These are phyloP conservation scores for Theropithecus gelada DNA, from an alignment of 2,113 vertebrate species.

Conservation along the genomic window DNA sequence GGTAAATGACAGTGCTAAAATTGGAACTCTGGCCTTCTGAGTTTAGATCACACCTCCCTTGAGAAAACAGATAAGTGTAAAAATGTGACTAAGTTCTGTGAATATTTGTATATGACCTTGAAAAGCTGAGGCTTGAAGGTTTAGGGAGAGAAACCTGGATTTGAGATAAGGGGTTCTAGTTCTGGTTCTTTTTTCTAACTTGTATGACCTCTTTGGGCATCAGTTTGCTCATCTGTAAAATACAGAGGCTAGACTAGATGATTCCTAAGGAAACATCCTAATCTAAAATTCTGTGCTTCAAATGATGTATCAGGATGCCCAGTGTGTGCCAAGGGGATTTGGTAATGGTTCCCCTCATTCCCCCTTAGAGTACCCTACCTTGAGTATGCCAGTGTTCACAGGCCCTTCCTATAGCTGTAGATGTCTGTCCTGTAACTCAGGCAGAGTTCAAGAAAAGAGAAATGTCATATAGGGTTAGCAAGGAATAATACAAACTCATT, in stretches of 20 bases:
- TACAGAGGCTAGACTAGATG: neutral
- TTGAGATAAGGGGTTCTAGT: neutral
- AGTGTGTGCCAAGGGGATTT: neutral
- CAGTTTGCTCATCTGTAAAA: constrained; percentile 2
- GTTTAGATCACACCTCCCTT: neutral
- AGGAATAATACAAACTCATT: constrained; percentile 30
- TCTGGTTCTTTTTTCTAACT: neutral
- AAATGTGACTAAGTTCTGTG: neutral
- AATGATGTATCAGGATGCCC: neutral
- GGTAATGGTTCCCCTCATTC: neutral
- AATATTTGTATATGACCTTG: neutral
- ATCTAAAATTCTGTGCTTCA: constrained; percentile 13
- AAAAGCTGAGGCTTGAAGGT: neutral
- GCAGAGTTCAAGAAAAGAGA: constrained; percentile 36
- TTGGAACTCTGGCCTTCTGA: constrained; percentile 1
- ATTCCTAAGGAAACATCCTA: constrained; percentile 5
- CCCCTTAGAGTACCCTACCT: neutral
- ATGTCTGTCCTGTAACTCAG: neutral
- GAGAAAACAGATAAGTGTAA: neutral
- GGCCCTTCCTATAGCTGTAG: neutral
- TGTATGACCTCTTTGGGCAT: neutral
- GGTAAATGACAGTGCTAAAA: neutral
- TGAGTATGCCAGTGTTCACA: neutral
- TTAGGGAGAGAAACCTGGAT: neutral
- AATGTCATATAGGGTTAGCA: neutral